Evolutionary conservation across 2,888 invertebrate genomes (phyloP).

Genomic region (Nephrocerus scutellatus): DNA sequence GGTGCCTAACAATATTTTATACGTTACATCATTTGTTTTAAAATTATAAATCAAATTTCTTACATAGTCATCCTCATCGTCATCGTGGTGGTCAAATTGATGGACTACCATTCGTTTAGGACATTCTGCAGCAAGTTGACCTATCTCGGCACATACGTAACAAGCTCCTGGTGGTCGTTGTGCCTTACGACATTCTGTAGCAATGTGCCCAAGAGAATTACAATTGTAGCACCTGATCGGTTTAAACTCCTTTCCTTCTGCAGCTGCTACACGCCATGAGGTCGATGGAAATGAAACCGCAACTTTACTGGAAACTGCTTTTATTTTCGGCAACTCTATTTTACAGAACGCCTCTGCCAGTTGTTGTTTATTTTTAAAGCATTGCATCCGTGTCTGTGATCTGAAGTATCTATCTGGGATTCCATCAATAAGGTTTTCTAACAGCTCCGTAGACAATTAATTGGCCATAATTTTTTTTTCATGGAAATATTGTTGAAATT

Average conservation of each 20-base stretch:
- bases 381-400: conserved; percentile 9
- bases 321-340: no score
- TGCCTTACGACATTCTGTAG: conserved; percentile 4
- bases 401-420: conserved; percentile 5
- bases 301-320: no score
- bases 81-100: no score
- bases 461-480: conserved; percentile 10
- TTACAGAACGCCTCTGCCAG: no score
- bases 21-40: no score
- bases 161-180: conserved; percentile 3
- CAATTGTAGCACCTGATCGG: conserved; percentile 4
- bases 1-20: no score
- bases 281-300: no score
- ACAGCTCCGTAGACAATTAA: conserved; percentile 5
- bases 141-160: conserved; percentile 7
- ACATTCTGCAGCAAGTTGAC: no score
- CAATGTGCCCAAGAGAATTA: conserved; percentile 1
- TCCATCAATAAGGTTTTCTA: conserved; percentile 11
- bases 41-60: no score
- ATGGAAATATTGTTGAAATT: no score
- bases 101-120: no score
- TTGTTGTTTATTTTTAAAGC: conserved; percentile 2
- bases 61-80: no score
- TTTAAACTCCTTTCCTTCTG: neutral
- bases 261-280: neutral